Evolutionary conservation across 1,140 invertebrate species (phyloP).

Genomic region (Drosophila parabipectinata): DNA sequence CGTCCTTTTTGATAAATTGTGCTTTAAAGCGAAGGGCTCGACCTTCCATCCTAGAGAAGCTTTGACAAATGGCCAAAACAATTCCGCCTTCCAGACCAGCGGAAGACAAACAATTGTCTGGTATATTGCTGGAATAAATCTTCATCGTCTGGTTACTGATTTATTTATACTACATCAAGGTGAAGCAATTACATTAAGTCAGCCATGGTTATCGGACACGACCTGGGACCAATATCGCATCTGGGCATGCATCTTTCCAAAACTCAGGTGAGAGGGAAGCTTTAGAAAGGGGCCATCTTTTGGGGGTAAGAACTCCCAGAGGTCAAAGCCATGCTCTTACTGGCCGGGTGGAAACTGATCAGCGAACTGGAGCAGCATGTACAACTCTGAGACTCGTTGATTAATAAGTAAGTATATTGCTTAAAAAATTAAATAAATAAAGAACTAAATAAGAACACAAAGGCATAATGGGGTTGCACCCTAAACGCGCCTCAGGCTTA

Average conservation of each 20-base stretch:
- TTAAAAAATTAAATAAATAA: not conserved
- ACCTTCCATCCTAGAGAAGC: slow-evolving; percentile 23
- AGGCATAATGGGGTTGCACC: not conserved
- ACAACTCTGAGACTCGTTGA: slow-evolving; percentile 56
- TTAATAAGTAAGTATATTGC: not conserved
- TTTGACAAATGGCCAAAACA: slow-evolving; percentile 74
- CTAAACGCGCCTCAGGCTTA: not conserved
- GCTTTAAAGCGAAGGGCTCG: slow-evolving; percentile 65
- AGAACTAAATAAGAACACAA: no score
- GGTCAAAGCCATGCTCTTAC: slow-evolving; percentile 92
- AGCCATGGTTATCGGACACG: slow-evolving; percentile 35
- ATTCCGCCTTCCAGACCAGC: slow-evolving; percentile 55
- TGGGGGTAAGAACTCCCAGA: slow-evolving; percentile 91
- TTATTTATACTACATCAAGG: slow-evolving; percentile 66
- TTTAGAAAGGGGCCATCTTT: not conserved
- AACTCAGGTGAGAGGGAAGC: slow-evolving; percentile 33
- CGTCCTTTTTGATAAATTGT: slow-evolving; percentile 73
- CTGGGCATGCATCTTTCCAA: slow-evolving; percentile 48
- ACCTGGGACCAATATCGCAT: slow-evolving; percentile 52
- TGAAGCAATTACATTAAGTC: slow-evolving; percentile 76
- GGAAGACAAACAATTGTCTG: slow-evolving; percentile 38
- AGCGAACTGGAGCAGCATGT: slow-evolving; percentile 94
- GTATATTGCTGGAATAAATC: slow-evolving; percentile 76
- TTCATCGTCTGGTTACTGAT: slow-evolving; percentile 62
- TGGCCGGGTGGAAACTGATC: slow-evolving; percentile 95